Evolutionary conservation across 2,888 invertebrate species (phyloP).

Genomic region (Cheilosia urbana): DNA sequence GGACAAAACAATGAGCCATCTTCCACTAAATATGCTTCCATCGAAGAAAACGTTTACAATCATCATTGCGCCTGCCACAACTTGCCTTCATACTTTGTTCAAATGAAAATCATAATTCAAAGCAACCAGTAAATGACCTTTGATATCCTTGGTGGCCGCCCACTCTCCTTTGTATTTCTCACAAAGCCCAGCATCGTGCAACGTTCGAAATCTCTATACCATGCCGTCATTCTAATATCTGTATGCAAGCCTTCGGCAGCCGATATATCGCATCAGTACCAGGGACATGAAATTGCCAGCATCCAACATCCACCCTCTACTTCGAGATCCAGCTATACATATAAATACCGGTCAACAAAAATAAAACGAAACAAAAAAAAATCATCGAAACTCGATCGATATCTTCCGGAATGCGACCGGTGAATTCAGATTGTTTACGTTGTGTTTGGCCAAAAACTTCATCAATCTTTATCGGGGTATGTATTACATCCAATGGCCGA

Average conservation of each 20-base stretch:
- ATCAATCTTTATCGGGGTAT: slow-evolving; percentile 67
- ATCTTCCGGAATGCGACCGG: slow-evolving; percentile 69
- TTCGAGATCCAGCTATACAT: slow-evolving; percentile 24
- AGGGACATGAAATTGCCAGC: slow-evolving; percentile 60
- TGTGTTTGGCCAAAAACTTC: slow-evolving; percentile 70
- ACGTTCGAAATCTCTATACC: slow-evolving; percentile 57
- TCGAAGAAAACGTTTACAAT: slow-evolving; percentile 31
- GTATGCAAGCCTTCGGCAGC: slow-evolving; percentile 69
- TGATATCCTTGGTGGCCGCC: slow-evolving; percentile 70
- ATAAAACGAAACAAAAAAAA: background rate
- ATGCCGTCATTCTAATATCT: slow-evolving; percentile 49
- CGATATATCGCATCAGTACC: slow-evolving; percentile 55
- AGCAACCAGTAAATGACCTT: slow-evolving; percentile 70
- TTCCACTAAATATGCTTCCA: slow-evolving; percentile 62
- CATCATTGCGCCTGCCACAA: slow-evolving; percentile 21
- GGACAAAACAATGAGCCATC: slow-evolving; percentile 65
- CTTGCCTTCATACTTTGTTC: slow-evolving; percentile 42
- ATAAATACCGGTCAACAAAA: background rate
- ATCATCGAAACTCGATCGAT: slow-evolving; percentile 56
- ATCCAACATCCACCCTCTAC: slow-evolving; percentile 61
- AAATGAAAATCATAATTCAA: slow-evolving; percentile 71
- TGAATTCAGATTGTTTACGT: slow-evolving; percentile 69
- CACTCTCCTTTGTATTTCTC: slow-evolving; percentile 49
- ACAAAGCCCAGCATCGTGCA: slow-evolving; percentile 43
- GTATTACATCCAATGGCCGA: slow-evolving; percentile 41